Evolutionary conservation across 2,888 invertebrate species (phyloP).

Genomic region (Autographa gamma): DNA sequence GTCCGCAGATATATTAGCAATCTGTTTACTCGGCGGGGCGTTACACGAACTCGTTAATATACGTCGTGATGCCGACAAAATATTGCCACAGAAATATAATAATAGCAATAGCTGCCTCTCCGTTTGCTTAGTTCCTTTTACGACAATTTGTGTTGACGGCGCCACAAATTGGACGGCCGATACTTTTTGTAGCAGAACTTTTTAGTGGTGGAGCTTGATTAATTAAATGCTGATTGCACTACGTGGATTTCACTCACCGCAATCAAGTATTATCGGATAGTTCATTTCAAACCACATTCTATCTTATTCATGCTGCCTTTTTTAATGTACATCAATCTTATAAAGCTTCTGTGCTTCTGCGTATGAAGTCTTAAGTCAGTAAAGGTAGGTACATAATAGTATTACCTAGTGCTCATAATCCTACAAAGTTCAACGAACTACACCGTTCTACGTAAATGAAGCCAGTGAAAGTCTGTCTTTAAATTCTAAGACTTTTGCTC

Average conservation of each 20-base stretch:
- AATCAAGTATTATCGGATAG: not conserved
- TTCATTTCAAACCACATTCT: not conserved
- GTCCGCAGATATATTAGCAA: constrained; percentile 72
- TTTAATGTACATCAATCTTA: constrained; percentile 28
- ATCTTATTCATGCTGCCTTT: constrained; percentile 17
- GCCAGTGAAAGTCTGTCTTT: constrained; percentile 67
- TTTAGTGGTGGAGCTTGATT: constrained; percentile 45
- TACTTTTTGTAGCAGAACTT: constrained; percentile 52
- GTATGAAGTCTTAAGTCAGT: constrained; percentile 33
- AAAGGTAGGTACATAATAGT: constrained; percentile 40
- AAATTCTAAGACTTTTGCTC: constrained; percentile 72
- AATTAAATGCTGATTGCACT: constrained; percentile 20
- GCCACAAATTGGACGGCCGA: constrained; percentile 50
- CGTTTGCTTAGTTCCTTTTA: constrained; percentile 58
- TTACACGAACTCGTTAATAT: constrained; percentile 75
- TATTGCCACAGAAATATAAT: constrained; percentile 74
- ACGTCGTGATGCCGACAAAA: constrained; percentile 70
- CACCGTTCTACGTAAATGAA: constrained; percentile 60
- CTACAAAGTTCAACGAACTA: constrained; percentile 53
- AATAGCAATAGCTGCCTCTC: constrained; percentile 58
- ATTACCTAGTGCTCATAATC: constrained; percentile 55
- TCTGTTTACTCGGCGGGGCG: constrained; percentile 77
- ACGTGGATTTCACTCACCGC: not conserved
- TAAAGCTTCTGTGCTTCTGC: constrained; percentile 16
- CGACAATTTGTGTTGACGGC: constrained; percentile 56